Percentiles rank a stretch among this genome's conserved stretches.
Evolutionary conservation across 2,888 invertebrate genomes (phyloP).

Genomic region (Apocheima hispidaria): DNA sequence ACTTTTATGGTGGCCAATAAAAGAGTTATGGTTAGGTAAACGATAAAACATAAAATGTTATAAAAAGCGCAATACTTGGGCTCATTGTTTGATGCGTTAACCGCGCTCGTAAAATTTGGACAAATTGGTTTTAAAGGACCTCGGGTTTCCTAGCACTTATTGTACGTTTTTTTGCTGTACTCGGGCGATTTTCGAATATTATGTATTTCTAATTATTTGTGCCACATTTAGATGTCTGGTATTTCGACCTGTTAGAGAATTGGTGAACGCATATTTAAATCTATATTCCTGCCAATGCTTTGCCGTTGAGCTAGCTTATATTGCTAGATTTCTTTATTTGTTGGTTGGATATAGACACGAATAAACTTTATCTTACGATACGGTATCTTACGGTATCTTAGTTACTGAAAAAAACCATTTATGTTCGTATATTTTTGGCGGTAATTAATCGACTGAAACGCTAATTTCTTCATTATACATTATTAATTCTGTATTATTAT

Average conservation of each 20-base stretch:
- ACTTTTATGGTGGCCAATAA: constrained; percentile 51
- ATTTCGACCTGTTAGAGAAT: constrained; percentile 51
- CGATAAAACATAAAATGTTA: constrained; percentile 74
- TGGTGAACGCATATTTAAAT: constrained; percentile 53
- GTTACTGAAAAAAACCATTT: neutral
- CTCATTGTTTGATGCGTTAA: constrained; percentile 76
- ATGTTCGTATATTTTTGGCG: neutral
- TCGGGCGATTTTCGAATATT: constrained; percentile 46
- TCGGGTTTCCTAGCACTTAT: constrained; percentile 56
- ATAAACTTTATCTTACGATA: neutral
- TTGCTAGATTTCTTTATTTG: neutral
- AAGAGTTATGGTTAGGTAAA: constrained; percentile 71
- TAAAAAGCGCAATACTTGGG: constrained; percentile 73
- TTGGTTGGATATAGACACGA: neutral
- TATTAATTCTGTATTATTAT: neutral
- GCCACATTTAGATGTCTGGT: constrained; percentile 45
- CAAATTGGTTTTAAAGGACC: constrained; percentile 78
- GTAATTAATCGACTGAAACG: neutral
- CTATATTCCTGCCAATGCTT: constrained; percentile 47
- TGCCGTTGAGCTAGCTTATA: constrained; percentile 37
- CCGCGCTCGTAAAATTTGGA: constrained; percentile 74
- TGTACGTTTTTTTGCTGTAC: constrained; percentile 61
- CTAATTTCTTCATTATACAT: neutral
- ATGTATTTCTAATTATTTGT: constrained; percentile 35
- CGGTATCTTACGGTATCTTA: too few relatives aligned